These are phyloP conservation scores for Drosophila nigritarsus DNA, from an alignment of 2,888 invertebrate species.

Conservation along the genomic window DNA sequence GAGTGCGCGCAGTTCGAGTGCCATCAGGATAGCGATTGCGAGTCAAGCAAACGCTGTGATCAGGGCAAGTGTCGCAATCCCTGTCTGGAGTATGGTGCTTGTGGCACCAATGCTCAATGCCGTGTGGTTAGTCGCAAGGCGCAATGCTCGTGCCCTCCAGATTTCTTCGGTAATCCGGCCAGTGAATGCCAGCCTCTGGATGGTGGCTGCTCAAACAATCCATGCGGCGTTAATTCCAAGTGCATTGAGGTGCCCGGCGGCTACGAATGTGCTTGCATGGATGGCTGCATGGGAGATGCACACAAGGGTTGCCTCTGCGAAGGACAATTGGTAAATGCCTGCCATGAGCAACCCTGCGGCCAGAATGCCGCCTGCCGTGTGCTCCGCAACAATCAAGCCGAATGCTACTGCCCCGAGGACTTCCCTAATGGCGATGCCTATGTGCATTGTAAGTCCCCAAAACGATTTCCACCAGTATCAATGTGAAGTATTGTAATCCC, in stretches of 20 bases:
- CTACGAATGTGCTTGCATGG: constrained; percentile 92
- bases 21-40: constrained; percentile 90
- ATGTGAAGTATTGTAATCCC: too few species aligned
- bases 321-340: constrained; percentile 88
- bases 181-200: constrained; percentile 89
- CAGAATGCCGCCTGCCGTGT: constrained; percentile 92
- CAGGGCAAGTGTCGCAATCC: constrained; percentile 92
- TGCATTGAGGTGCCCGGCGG: constrained; percentile 92
- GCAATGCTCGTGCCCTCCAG: constrained; percentile 91
- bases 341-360: constrained; percentile 92
- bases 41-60: constrained; percentile 91
- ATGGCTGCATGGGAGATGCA: constrained; percentile 93
- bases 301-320: constrained; percentile 92
- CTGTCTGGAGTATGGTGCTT: constrained; percentile 90
- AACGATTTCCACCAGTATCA: background rate
- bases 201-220: constrained; percentile 91
- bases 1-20: constrained; percentile 93
- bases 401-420: constrained; percentile 93
- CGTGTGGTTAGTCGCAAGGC: constrained; percentile 91
- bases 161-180: constrained; percentile 90
- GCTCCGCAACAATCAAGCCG: constrained; percentile 88
- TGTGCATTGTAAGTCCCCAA: constrained; percentile 91
- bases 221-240: constrained; percentile 93
- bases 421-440: constrained; percentile 94
- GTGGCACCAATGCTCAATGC: constrained; percentile 94